Evolutionary conservation across 2,113 vertebrate genomes (phyloP), one percentile per base, ranked within the genome.

Genomic region (Limanda limanda): DNA sequence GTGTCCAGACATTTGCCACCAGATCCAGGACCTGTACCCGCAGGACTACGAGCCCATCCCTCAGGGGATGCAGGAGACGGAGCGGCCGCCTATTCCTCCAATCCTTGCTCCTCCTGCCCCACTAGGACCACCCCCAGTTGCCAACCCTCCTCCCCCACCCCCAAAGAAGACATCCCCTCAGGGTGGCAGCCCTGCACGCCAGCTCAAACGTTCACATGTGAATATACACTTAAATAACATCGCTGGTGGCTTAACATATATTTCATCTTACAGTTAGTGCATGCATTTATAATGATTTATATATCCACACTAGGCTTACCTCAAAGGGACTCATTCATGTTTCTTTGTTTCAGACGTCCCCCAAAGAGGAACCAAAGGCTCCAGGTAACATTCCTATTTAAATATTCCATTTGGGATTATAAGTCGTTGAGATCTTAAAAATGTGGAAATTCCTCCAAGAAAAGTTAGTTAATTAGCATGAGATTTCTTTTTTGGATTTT

Each of bases 31-130:
- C 74, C 93, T 99, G 0, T 99, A 99, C 94, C 99, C 98, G 0
- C 98, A 99, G 88, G 98, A 97, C 35, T 98, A 99, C 81, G 97
- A 99, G 68, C 97, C 98, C 73, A 99, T 99, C 92, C 98, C 98
- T 72, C 97, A 98, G 88, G 97, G 97, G 83, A 94, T 97, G n/a
- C 96, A 96, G 82, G 93, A 95, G 67, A 94, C 95, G 81, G 91
- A 94, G 86, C 88, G 93, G 17, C 13, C 78, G 2, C 5, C 88
- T 3, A 17, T 73, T n/a, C 3, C 83, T 18, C 71, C 88, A 0
- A 21, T 20, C 0, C 92, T 91, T 5, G 92, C 90, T 48, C 86
- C 94, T 27, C 94, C 86, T 1, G 13, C n/a, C 12, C 92, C 83
- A 1, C 90, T 87, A 55, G 74, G 85, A 24, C 91, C 71, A 17